A percentile compares a stretch with the other conserved stretches of the same genome.
phyloP scores from a whole-genome alignment of 1,140 invertebrate species.

The Anoplophora glabripennis region DNA sequence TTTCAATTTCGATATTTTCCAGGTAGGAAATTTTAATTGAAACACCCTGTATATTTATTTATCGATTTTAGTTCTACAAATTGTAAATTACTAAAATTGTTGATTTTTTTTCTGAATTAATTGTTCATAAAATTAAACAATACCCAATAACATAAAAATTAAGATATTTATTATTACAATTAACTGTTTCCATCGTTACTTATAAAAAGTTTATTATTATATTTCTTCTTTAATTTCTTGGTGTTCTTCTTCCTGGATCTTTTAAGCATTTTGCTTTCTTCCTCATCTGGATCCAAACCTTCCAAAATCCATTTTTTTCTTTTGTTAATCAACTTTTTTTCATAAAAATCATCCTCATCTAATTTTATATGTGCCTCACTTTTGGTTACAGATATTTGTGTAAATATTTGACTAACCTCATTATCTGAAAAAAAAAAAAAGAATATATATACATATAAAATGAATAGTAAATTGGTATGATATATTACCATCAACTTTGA shows the following conservation, averaged over 20 bases:
- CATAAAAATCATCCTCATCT: conserved; percentile 89
- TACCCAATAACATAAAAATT: neutral
- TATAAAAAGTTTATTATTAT: conserved; percentile 4
- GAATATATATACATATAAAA: conserved; percentile 1
- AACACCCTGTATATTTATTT: too few relatives aligned
- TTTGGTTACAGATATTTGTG: conserved; percentile 86
- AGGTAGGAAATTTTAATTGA: too few relatives aligned
- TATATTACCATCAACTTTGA: conserved; percentile 72
- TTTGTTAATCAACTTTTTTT: conserved; percentile 83
- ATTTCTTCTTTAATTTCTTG: conserved; percentile 27
- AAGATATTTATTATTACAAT: neutral
- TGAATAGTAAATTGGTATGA: neutral
- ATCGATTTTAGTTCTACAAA: too few relatives aligned
- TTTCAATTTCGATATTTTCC: too few relatives aligned
- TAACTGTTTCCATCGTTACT: neutral
- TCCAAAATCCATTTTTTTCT: conserved; percentile 83
- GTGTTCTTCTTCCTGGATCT: conserved; percentile 49
- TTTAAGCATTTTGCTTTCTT: conserved; percentile 59
- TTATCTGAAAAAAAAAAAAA: conserved; percentile 59
- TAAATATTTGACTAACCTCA: conserved; percentile 82
- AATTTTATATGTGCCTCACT: conserved; percentile 89
- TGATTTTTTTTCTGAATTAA: too few relatives aligned
- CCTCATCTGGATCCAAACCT: conserved; percentile 76
- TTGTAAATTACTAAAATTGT: too few relatives aligned
- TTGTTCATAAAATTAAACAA: too few relatives aligned